Evolutionary conservation across 2,888 invertebrate genomes (phyloP).

Genomic region (Oxytorus armatus): DNA sequence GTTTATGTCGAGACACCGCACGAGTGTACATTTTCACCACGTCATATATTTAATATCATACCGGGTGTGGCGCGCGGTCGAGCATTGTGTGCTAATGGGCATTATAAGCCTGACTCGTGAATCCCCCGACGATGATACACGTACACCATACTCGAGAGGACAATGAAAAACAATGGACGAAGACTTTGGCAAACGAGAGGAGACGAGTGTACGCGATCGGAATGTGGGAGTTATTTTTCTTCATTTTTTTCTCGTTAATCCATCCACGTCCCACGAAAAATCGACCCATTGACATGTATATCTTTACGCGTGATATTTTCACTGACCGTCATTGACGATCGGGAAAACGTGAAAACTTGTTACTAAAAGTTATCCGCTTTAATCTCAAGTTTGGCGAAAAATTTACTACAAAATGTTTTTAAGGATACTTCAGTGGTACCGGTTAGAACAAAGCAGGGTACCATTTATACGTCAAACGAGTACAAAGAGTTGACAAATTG

Average conservation of each 20-base stretch:
- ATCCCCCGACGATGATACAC: conserved; percentile 34
- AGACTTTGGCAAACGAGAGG: conserved; percentile 31
- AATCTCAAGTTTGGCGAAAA: background rate
- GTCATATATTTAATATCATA: conserved; percentile 69
- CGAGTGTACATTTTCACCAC: conserved; percentile 4
- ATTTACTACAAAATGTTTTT: background rate
- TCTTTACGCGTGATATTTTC: conserved; percentile 27
- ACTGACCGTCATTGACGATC: background rate
- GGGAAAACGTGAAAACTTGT: background rate
- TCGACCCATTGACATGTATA: conserved; percentile 65
- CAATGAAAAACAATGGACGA: conserved; percentile 48
- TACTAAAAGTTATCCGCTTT: background rate
- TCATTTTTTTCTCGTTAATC: conserved; percentile 30
- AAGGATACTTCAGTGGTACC: background rate
- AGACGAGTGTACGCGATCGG: conserved; percentile 40
- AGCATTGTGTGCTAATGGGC: conserved; percentile 77
- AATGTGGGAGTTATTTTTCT: conserved; percentile 58
- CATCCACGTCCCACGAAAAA: conserved; percentile 29
- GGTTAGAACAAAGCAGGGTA: too few relatives aligned
- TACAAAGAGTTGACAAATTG: background rate
- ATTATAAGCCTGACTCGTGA: conserved; percentile 47
- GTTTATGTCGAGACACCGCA: conserved; percentile 17
- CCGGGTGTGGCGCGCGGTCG: conserved; percentile 74
- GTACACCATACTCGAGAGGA: conserved; percentile 27
- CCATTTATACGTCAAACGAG: background rate